phyloP scores from a whole-genome alignment of 2,888 invertebrate genomes.

The Stramonita haemastoma region DNA sequence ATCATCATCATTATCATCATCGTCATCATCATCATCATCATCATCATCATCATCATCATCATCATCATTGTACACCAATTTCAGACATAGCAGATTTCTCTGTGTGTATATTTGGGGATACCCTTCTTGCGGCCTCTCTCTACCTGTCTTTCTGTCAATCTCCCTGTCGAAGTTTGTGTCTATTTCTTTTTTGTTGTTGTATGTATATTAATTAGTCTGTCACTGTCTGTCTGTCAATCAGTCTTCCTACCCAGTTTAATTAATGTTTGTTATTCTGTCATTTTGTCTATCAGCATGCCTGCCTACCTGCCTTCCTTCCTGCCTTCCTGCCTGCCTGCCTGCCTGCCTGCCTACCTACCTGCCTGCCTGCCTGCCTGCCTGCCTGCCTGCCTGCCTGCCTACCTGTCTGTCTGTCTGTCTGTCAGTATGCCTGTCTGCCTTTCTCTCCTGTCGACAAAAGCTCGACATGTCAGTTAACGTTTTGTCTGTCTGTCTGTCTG shows the following conservation, averaged over 20 bases:
- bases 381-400: background rate
- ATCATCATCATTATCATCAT: too few species aligned
- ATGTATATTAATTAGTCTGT: background rate
- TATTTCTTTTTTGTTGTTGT: too few species aligned
- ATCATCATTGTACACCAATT: too few species aligned
- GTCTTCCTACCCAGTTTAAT: too few species aligned
- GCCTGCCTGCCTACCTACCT: background rate
- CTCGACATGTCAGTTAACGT: too few species aligned
- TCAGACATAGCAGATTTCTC: too few species aligned
- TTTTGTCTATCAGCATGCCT: background rate
- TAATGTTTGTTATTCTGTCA: background rate
- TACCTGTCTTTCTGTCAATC: background rate
- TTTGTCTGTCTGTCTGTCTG: background rate
- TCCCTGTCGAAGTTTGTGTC: too few species aligned
- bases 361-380: background rate
- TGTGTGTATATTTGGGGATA: too few species aligned
- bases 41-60: too few species aligned
- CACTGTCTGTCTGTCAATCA: background rate
- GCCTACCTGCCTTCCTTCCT: background rate
- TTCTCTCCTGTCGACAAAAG: background rate
- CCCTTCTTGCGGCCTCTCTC: background rate
- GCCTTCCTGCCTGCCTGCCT: background rate
- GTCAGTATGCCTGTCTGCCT: background rate
- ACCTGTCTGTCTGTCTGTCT: background rate
- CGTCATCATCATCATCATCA: too few species aligned